phyloP scores from a whole-genome alignment of 2,113 vertebrate species.

The Syngnathoides biaculeatus region DNA sequence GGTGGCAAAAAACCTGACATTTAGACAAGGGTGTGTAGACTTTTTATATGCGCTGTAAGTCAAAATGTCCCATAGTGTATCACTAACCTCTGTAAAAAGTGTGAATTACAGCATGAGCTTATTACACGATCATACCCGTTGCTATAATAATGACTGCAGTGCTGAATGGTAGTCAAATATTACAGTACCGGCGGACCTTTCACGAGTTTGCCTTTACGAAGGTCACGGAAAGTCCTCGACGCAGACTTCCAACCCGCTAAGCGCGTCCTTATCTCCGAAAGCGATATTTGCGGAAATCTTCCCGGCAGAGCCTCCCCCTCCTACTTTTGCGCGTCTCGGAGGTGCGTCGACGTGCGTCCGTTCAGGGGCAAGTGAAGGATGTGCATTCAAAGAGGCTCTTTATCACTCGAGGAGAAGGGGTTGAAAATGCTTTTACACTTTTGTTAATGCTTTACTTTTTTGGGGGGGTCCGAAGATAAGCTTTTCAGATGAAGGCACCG shows the following conservation, averaged over 20 bases:
- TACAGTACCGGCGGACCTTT: not conserved
- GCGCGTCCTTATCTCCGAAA: slow-evolving; percentile 30
- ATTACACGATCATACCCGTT: no score
- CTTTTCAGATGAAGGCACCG: slow-evolving; percentile 3
- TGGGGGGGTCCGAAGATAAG: slow-evolving; percentile 1
- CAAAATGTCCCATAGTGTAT: no score
- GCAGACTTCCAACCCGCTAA: slow-evolving; percentile 14
- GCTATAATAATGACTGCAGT: no score
- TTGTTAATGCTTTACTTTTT: slow-evolving; percentile 15
- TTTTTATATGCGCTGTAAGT: no score
- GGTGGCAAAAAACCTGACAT: no score
- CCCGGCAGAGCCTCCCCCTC: slow-evolving; percentile 12
- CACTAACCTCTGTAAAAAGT: no score
- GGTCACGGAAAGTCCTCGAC: slow-evolving; percentile 17
- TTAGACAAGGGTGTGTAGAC: no score
- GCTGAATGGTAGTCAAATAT: not conserved
- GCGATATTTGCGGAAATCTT: slow-evolving; percentile 33
- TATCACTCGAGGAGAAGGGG: not conserved
- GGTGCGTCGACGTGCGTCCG: slow-evolving; percentile 38
- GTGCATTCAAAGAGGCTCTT: slow-evolving; percentile 11
- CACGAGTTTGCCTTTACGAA: not conserved
- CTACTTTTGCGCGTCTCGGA: slow-evolving; percentile 18
- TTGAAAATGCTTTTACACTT: slow-evolving; percentile 9
- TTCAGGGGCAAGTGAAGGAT: slow-evolving; percentile 41
- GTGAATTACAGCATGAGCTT: no score